Percentiles rank a stretch among this genome's conserved stretches.
These are phyloP conservation scores for Orbicella faveolata DNA, from an alignment of 64 coral and sea anemone species.

Conservation along the genomic window DNA sequence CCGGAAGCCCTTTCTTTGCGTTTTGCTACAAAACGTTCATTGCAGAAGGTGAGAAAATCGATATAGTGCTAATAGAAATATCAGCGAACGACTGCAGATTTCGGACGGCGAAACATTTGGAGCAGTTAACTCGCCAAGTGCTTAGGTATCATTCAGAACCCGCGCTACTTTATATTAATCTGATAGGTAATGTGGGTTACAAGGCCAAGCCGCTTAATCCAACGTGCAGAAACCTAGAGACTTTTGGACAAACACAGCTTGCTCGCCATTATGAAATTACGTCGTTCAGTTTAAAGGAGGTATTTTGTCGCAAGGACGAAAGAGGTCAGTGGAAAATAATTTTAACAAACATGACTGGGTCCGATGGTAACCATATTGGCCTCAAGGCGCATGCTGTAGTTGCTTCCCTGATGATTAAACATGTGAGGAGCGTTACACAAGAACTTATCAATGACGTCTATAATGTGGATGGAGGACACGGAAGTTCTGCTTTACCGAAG, in stretches of 20 bases:
- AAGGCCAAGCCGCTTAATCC: slow-evolving; percentile 21
- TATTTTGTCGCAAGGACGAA: slow-evolving; percentile 35
- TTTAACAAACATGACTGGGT: neutral
- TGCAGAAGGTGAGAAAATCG: neutral
- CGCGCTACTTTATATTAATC: slow-evolving; percentile 51
- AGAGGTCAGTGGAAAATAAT: neutral
- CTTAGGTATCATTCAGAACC: slow-evolving; percentile 34
- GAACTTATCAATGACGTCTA: neutral
- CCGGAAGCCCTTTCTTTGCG: slow-evolving; percentile 48
- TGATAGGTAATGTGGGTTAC: slow-evolving; percentile 18
- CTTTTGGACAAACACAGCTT: slow-evolving; percentile 48
- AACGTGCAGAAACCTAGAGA: slow-evolving; percentile 57
- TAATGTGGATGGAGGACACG: neutral
- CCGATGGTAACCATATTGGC: slow-evolving; percentile 65
- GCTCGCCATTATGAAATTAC: slow-evolving; percentile 62
- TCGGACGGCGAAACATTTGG: slow-evolving; percentile 14
- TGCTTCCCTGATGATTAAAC: slow-evolving; percentile 56
- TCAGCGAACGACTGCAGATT: neutral
- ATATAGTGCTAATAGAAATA: slow-evolving; percentile 32
- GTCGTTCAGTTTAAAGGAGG: slow-evolving; percentile 57
- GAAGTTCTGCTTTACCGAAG: neutral
- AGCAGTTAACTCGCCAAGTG: slow-evolving; percentile 45
- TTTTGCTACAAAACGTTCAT: slow-evolving; percentile 31
- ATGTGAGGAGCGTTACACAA: slow-evolving; percentile 11
- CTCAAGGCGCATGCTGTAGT: slow-evolving; percentile 58